phyloP scores from a whole-genome alignment of 2,888 invertebrate genomes.

The Oscheius sp. region DNA sequence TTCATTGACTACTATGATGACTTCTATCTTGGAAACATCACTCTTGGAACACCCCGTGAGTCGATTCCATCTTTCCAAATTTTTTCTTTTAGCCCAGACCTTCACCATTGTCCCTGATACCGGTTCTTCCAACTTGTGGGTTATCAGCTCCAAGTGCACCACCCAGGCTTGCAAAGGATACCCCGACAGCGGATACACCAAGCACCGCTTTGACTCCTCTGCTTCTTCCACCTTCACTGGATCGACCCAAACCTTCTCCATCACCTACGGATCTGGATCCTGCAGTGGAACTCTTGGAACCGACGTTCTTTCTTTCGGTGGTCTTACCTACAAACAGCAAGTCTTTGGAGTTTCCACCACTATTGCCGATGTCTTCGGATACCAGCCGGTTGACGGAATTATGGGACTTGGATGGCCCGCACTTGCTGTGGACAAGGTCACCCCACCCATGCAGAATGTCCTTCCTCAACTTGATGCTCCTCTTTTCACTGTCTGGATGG shows the following conservation, averaged over 20 bases:
- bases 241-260: conserved; percentile 57
- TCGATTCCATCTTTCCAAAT: background rate
- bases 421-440: no score
- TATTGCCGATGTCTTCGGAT: conserved; percentile 64
- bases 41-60: conserved; percentile 60
- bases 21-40: conserved; percentile 70
- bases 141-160: conserved; percentile 62
- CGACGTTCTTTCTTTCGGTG: conserved; percentile 59
- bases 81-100: conserved; percentile 43
- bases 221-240: conserved; percentile 58
- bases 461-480: no score
- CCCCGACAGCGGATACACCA: conserved; percentile 40
- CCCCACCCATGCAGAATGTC: no score
- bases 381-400: conserved; percentile 68
- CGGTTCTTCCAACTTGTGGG: conserved; percentile 67
- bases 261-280: conserved; percentile 67
- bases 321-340: conserved; percentile 56
- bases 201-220: conserved; percentile 63
- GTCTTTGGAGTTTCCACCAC: conserved; percentile 61
- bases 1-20: conserved; percentile 64
- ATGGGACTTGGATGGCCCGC: conserved; percentile 70
- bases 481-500: no score
- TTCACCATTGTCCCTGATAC: conserved; percentile 65
- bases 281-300: conserved; percentile 64
- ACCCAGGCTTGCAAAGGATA: conserved; percentile 63